These are phyloP conservation scores for Xestoiulus laeticollis DNA, from an alignment of 2,888 invertebrate genomes.

Conservation along the genomic window DNA sequence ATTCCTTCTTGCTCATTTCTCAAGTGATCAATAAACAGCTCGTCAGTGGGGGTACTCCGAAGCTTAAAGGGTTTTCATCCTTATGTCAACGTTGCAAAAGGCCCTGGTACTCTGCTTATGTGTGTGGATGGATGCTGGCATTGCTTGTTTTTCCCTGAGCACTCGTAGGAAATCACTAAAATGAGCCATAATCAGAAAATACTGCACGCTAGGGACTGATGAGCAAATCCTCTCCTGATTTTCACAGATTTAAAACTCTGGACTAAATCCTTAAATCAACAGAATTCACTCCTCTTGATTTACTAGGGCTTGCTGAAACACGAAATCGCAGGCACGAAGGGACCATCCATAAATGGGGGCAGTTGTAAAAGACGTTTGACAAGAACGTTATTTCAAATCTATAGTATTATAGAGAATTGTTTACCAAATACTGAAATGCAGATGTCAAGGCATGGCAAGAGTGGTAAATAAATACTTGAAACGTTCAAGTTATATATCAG, in stretches of 20 bases:
- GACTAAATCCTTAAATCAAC: conserved; percentile 25
- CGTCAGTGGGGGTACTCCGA: conserved; percentile 38
- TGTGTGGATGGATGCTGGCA: conserved; percentile 6
- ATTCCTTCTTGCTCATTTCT: conserved; percentile 28
- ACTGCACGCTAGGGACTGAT: conserved; percentile 34
- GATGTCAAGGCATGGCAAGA: not conserved
- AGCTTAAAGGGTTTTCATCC: conserved; percentile 43
- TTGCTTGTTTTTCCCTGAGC: conserved; percentile 43
- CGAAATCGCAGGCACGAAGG: not conserved
- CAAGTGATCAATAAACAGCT: conserved; percentile 43
- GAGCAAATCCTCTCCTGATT: conserved; percentile 45
- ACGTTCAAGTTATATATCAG: no score
- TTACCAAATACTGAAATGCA: not conserved
- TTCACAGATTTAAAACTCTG: conserved; percentile 14
- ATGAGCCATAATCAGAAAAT: conserved; percentile 49
- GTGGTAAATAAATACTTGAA: no score
- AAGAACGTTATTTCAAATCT: not conserved
- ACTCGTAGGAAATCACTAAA: conserved; percentile 44
- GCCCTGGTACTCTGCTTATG: not conserved
- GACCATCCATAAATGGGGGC: not conserved
- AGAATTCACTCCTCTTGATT: not conserved
- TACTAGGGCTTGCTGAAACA: not conserved
- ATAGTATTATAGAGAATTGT: not conserved
- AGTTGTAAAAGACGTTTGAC: not conserved
- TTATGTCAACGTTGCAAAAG: conserved; percentile 42